Conservation (phyloP, 2,113 vertebrate genomes). For the Fukomys damarensis region DNA sequence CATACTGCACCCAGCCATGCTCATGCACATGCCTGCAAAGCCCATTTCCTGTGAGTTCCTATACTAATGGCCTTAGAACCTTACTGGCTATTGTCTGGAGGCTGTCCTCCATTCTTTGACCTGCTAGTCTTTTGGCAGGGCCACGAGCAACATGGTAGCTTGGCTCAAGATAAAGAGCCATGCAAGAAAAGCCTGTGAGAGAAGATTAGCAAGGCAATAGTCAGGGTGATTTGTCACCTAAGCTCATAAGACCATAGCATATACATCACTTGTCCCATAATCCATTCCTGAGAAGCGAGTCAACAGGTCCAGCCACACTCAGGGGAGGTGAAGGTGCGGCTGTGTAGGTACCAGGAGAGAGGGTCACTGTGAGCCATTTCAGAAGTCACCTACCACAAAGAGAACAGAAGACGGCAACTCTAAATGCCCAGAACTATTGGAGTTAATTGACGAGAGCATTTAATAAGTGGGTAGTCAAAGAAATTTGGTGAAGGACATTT, state of each 20-base stretch:
- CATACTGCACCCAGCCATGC: neutral
- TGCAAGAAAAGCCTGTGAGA: neutral
- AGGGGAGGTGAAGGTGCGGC: fast-evolving
- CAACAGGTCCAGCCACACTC: neutral
- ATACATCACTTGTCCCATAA: neutral
- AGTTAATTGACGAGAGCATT: neutral
- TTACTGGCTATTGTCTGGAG: neutral
- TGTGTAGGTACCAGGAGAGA: fast-evolving
- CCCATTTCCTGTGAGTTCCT: neutral
- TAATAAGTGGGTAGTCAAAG: neutral
- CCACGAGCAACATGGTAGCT: neutral
- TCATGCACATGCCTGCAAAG: neutral
- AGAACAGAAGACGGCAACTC: neutral
- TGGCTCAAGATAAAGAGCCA: neutral
- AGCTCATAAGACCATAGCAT: neutral
- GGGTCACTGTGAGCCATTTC: neutral
- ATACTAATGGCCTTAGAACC: neutral
- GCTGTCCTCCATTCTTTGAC: no score
- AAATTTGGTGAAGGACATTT: neutral
- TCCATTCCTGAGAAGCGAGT: neutral
- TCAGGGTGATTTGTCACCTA: no score
- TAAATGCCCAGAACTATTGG: neutral
- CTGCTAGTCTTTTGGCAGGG: no score
- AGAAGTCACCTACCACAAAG: neutral
- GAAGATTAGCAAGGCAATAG: neutral